These are phyloP conservation scores for Acanthosepion pharaonis DNA, from an alignment of 2,888 invertebrate genomes.

Conservation along the genomic window DNA sequence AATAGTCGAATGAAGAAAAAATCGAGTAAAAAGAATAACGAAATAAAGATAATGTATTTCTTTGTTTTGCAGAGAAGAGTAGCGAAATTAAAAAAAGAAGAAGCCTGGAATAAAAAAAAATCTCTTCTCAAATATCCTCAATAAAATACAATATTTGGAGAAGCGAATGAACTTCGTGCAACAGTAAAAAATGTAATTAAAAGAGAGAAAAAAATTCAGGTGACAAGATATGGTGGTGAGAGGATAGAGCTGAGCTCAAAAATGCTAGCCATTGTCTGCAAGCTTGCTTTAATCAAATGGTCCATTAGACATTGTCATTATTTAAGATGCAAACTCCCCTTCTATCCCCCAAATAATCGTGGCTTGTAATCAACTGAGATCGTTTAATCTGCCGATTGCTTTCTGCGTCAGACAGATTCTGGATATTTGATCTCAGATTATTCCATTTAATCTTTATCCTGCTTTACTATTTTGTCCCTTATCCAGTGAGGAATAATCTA, in stretches of 20 bases:
- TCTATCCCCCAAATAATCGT: too few relatives aligned
- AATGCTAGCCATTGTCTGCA: neutral
- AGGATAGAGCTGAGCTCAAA: too few relatives aligned
- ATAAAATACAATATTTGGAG: neutral
- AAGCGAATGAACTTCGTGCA: neutral
- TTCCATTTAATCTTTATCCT: neutral
- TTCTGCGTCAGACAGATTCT: neutral
- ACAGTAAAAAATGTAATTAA: neutral
- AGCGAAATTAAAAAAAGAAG: neutral
- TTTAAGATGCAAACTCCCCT: neutral
- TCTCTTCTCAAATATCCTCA: neutral
- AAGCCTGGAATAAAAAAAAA: neutral
- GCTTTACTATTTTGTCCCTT: neutral
- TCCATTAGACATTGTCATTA: neutral
- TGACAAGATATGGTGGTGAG: too few relatives aligned
- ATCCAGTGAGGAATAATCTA: neutral
- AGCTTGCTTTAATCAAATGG: neutral
- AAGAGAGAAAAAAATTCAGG: neutral
- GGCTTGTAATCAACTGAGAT: neutral
- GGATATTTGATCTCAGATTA: constrained; percentile 13
- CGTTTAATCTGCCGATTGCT: neutral
- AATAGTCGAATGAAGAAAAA: too few relatives aligned
- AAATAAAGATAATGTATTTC: too few relatives aligned
- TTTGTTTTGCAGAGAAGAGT: neutral
- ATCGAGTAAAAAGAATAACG: too few relatives aligned